phyloP scores from a whole-genome alignment of 2,797 vertebrate genomes.

The Hoplostethus mediterraneus region DNA sequence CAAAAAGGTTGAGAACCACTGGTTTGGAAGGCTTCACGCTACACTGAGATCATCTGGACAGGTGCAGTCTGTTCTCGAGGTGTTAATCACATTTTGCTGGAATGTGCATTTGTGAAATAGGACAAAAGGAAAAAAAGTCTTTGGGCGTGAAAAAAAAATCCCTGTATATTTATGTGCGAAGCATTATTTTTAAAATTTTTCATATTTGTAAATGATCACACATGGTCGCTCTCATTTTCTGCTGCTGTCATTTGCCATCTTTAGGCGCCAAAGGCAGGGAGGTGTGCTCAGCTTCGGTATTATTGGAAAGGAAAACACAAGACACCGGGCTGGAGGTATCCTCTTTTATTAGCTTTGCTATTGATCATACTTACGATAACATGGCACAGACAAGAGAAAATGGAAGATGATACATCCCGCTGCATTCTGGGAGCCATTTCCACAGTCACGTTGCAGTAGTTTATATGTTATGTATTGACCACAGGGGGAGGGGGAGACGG shows the following conservation, averaged over 20 bases:
- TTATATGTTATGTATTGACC: conserved; percentile 18
- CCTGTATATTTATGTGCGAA: conserved; percentile 22
- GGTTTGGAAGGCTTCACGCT: conserved; percentile 2
- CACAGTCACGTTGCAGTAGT: conserved; percentile 14
- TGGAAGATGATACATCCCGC: conserved; percentile 41
- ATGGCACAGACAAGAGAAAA: conserved; percentile 42
- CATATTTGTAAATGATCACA: conserved; percentile 18
- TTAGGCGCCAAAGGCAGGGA: neutral
- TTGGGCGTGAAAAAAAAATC: conserved; percentile 3
- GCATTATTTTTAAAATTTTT: conserved; percentile 3
- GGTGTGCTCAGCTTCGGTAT: neutral
- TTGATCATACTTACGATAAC: conserved; percentile 59
- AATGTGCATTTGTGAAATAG: conserved; percentile 38
- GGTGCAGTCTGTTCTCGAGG: conserved; percentile 40
- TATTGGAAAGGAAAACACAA: conserved; percentile 31
- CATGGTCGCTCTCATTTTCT: conserved; percentile 2
- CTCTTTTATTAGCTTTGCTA: conserved; percentile 60
- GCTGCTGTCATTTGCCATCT: conserved; percentile 18
- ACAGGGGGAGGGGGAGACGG: neutral
- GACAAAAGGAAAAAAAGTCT: conserved; percentile 5
- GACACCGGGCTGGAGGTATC: neutral
- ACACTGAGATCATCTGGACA: conserved; percentile 6
- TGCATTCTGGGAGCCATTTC: conserved; percentile 30
- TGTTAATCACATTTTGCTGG: conserved; percentile 46
- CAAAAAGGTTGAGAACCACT: too few relatives aligned